phyloP scores from a whole-genome alignment of 2,797 vertebrate genomes.

The Urophycis tenuis region DNA sequence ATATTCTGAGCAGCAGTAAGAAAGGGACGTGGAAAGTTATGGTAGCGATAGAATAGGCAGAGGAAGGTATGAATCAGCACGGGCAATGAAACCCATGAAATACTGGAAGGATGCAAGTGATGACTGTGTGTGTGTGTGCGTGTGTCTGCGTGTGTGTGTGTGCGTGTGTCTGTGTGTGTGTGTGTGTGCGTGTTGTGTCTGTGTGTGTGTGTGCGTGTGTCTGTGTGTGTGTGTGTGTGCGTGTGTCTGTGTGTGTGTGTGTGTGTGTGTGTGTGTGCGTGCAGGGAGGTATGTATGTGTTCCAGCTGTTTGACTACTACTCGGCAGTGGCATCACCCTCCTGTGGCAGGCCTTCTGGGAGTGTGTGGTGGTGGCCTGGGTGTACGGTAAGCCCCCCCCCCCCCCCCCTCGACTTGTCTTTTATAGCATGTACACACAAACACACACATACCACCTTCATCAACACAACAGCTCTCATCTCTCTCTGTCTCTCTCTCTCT shows the following conservation, averaged over 20 bases:
- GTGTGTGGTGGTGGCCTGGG: slow-evolving; percentile 80
- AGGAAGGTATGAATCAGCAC: slow-evolving; percentile 10
- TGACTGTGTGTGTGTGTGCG: neutral
- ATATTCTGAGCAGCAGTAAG: neutral
- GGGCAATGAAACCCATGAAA: slow-evolving; percentile 41
- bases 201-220: slow-evolving; percentile 6
- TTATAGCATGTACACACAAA: neutral
- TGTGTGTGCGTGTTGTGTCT: neutral
- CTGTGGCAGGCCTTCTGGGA: slow-evolving; percentile 84
- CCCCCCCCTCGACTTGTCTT: too few species aligned
- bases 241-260: neutral
- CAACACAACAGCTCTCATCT: neutral
- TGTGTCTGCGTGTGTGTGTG: neutral
- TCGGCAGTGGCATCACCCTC: slow-evolving; percentile 78
- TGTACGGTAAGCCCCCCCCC: slow-evolving; percentile 70
- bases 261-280: slow-evolving; percentile 15
- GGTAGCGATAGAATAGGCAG: slow-evolving; percentile 11
- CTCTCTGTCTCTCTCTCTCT: neutral
- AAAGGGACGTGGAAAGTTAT: neutral
- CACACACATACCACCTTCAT: neutral
- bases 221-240: neutral
- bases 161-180: neutral
- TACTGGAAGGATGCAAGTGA: slow-evolving; percentile 31
- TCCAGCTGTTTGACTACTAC: slow-evolving; percentile 83
- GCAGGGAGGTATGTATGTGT: slow-evolving; percentile 82